Evolutionary conservation across 1,140 invertebrate species (phyloP), one percentile per base, ranked within the genome.

Genomic region (Pemphigus obesinymphae): DNA sequence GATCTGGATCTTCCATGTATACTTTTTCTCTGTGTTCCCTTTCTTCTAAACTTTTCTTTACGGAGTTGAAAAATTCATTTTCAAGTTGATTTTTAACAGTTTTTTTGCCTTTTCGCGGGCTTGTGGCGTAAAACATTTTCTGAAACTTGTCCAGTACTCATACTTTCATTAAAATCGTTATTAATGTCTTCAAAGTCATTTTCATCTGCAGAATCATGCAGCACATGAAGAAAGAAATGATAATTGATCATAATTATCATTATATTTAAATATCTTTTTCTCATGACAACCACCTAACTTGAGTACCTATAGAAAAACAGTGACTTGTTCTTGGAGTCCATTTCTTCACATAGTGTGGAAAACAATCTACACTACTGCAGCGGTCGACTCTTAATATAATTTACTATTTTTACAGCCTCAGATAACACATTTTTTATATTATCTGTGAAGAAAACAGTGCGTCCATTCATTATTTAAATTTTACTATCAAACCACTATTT

Each of bases 1-100:
- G 34, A 55, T 81, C 76, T n/a, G 76, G 37, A 58, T 81, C 55
- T 81, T 43, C 31, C 61, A 63, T 63, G 31, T 34, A 34, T 34
- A 63, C 11, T 63, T 63, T 37, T 78, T 78, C 73, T 29, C 61
- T 34, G 6, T 3, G 29, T 34, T 37, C 61, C 17, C 61, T 63
- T 20, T 63, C 68, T 72, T 72, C 10, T 72, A 72, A 40, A 45
- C 68, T 72, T 72, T 45, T 72, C 8, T n/a, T 43, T 72, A 72
- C 5, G 4, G 40, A 48, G 13, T 45, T 26, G 43, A 72, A 45
- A 23, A 70, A 45, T 70, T 70, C 0, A 70, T 43, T 70, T 40
- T 37, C 20, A 43, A 26, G 29, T 43, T 72, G 11, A 40, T 72
- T 72, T 26, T 43, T 23, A 26, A 26, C n/a, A 45, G 40, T 72